phyloP scores from a whole-genome alignment of 2,113 vertebrate genomes.

The Macquaria ambigua region DNA sequence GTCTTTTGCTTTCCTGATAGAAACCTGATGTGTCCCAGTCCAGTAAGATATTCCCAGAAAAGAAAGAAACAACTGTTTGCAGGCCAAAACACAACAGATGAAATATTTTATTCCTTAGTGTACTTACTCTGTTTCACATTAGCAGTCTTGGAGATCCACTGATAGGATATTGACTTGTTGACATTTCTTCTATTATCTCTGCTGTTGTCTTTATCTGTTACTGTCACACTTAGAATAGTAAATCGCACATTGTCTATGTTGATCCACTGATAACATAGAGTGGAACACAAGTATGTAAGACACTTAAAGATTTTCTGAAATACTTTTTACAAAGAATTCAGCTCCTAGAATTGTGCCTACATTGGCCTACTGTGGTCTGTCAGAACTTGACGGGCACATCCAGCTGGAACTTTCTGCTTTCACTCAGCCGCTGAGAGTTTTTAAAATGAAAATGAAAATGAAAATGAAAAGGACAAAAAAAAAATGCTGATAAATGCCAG shows the following conservation, averaged over 20 bases:
- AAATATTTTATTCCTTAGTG: neutral
- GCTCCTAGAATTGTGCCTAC: no score
- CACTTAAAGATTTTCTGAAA: neutral
- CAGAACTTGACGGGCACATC: neutral
- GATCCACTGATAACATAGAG: neutral
- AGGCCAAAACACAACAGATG: neutral
- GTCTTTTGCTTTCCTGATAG: neutral
- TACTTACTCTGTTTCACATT: neutral
- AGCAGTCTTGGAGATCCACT: neutral
- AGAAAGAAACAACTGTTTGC: no score
- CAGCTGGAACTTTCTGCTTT: neutral
- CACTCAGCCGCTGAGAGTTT: neutral
- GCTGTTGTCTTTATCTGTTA: neutral
- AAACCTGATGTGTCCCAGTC: neutral
- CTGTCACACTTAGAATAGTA: neutral
- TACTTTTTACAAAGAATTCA: neutral
- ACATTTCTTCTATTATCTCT: neutral
- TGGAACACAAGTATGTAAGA: neutral
- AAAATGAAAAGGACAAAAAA: neutral
- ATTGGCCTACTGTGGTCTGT: neutral
- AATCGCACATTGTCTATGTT: neutral
- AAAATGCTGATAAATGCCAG: constrained; percentile 9
- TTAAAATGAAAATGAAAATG: constrained; percentile 5
- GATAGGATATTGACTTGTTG: neutral
- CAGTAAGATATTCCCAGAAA: neutral